These are phyloP conservation scores for Elysia chlorotica DNA, from an alignment of 1,140 invertebrate genomes.

Conservation along the genomic window DNA sequence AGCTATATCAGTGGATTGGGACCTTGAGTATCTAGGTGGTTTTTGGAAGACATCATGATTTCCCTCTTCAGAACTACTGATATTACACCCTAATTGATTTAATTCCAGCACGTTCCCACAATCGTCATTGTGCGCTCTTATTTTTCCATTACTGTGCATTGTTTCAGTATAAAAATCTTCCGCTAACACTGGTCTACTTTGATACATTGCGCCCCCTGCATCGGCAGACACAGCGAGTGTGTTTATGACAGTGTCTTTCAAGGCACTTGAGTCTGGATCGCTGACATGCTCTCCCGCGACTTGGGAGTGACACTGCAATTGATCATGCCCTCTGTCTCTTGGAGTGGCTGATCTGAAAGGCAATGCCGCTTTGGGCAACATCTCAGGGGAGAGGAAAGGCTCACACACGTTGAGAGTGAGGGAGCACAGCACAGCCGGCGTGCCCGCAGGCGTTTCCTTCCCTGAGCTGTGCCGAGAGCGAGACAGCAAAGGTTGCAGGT, in stretches of 20 bases:
- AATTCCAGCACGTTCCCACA: too few species aligned
- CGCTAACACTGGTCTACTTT: neutral
- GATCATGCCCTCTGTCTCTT: neutral
- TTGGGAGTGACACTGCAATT: neutral
- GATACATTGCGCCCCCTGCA: too few species aligned
- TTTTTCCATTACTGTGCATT: neutral
- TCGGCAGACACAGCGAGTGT: too few species aligned
- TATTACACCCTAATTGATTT: neutral
- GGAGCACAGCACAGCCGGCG: slow-evolving; percentile 9
- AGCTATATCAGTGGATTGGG: too few species aligned
- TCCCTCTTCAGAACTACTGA: neutral
- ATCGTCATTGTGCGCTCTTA: too few species aligned
- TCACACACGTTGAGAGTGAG: slow-evolving; percentile 17
- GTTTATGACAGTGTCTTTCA: neutral
- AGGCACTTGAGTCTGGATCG: neutral
- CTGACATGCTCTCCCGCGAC: neutral
- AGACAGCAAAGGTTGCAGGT: neutral
- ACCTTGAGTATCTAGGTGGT: too few species aligned
- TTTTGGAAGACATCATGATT: neutral
- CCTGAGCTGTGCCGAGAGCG: neutral
- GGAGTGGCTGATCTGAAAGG: too few species aligned
- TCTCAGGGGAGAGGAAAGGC: slow-evolving; percentile 14
- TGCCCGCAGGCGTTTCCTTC: neutral
- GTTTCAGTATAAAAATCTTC: neutral
- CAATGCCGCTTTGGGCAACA: neutral